Base-by-base conservation (phyloP, 23 tunicate species). In the Ciona savignyi region DNA sequence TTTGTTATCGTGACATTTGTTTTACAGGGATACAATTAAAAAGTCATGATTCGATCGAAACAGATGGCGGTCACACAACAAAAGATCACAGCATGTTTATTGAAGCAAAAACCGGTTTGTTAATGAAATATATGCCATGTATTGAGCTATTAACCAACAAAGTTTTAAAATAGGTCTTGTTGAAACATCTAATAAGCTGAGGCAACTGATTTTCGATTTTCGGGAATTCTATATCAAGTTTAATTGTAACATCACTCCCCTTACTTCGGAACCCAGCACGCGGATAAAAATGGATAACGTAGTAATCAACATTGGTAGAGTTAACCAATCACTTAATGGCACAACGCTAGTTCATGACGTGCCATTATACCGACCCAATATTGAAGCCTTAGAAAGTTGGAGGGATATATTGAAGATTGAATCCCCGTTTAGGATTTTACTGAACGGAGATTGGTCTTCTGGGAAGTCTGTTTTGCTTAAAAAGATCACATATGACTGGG, bases 401-500 rank as follows among this genome's bases (percentile, higher is more conserved):
- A 65, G 73, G 35, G 66, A 81, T 21, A 81, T 81, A 27, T 66
- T 81, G 3, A 27, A 34, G 2, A 22, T 28, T 25, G n/a, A 31
- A 0, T 21, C 24, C 4, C 76, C 83, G 19, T 4, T 69, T 22
- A 80, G 86, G 6, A 21, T 80, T 49, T 30, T 80, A 48, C 6
- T 87, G 1, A 24, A 31, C 0, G 95, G 95, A 35, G 26, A 33
- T 19, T 63, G 81, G 35, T 81, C 83, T 0, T 27, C 34, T 33
- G 96, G 96, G 0, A 88, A 88, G 61, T 64, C 96, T 25, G 73
- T 79, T 1, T 23, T 82, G 3, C 71, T 88, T 1, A 67, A 34
- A 27, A 88, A 88, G 60, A 77, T 88, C 29, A 34, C 70, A n/a
- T 82, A 82, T 34, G 83, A 82, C 23, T 82, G 96, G 78, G 88